phyloP scores from a whole-genome alignment of 2,797 vertebrate genomes.

The Eulemur albifrons region DNA sequence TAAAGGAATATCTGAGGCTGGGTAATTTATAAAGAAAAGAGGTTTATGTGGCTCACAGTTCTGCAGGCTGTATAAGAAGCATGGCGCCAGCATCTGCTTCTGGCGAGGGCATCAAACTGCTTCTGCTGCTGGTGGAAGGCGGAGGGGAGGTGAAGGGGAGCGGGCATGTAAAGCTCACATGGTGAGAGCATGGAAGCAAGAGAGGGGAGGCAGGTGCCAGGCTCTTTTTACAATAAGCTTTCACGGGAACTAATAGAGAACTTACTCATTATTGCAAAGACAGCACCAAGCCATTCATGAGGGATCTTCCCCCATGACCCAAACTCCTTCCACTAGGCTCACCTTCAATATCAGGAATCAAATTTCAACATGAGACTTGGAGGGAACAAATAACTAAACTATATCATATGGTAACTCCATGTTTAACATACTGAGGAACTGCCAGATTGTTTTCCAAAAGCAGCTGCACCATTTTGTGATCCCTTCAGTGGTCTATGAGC shows the following conservation, averaged over 20 bases:
- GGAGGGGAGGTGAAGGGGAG: neutral
- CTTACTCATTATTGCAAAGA: neutral
- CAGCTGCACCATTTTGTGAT: neutral
- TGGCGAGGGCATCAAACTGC: neutral
- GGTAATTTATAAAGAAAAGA: too few relatives aligned
- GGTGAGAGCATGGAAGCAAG: neutral
- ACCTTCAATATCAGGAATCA: neutral
- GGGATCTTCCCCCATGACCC: neutral
- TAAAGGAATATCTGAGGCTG: too few relatives aligned
- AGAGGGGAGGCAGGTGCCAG: neutral
- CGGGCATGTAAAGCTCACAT: too few relatives aligned
- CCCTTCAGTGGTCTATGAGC: neutral
- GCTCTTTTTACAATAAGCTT: neutral
- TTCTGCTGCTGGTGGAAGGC: neutral
- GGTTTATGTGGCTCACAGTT: too few relatives aligned
- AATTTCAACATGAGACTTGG: neutral
- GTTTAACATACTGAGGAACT: neutral
- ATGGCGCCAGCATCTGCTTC: neutral
- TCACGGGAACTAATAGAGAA: neutral
- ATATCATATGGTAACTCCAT: neutral
- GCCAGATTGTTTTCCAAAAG: neutral
- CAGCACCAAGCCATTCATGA: neutral
- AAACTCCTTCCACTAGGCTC: neutral
- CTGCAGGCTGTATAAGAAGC: neutral
- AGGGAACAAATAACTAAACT: neutral